Base-by-base conservation (phyloP, 2,113 vertebrate species). In the Uria aalge region DNA sequence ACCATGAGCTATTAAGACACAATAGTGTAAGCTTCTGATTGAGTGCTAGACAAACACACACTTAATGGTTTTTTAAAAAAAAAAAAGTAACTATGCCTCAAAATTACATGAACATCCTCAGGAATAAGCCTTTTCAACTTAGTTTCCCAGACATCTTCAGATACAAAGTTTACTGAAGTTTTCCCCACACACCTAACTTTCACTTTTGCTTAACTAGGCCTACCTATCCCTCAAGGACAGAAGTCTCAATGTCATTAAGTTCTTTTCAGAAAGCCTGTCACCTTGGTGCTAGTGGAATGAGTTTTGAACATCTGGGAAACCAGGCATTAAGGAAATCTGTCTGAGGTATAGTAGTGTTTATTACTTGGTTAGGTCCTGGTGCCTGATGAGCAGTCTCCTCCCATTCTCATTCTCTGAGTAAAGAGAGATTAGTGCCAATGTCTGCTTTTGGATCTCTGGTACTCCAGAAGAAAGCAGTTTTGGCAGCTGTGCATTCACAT, bases 341-440 rank as follows among this genome's bases (percentile, higher is more conserved):
- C 40, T 23, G 47, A 73, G 56, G 27, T 48, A 16, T 1, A 29
- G 24, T 4, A 67, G 4, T 1, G 6, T 8, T 60, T 24, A 74
- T 96, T 98, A 99, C 99, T 84, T 96, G 66, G 92, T 86, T 84
- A 99, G 84, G 95, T 99, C 92, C 36, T 99, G 95, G 88, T 98
- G 98, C 91, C 94, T 90, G 52, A 98, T 9, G 60, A 98, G 80
- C 92, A 99, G 94, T 40, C 20, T 56, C 88, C 98, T 98, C 53
- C 99, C 98, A 0, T 93, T 67, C 71, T 97, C 88, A 0, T 60
- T 98, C 62, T 98, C 95, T 2, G 98, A 97, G 66, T 96, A 98
- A 56, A 99, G 88, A 17, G 63, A 76, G 9, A 99, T 80, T 12
- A 99, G 88, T 5, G 85, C 94, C 95, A 99, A n/a, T 15, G 98